These are phyloP conservation scores for Stenotaenia linearis DNA, from an alignment of 2,888 invertebrate species.

Conservation along the genomic window DNA sequence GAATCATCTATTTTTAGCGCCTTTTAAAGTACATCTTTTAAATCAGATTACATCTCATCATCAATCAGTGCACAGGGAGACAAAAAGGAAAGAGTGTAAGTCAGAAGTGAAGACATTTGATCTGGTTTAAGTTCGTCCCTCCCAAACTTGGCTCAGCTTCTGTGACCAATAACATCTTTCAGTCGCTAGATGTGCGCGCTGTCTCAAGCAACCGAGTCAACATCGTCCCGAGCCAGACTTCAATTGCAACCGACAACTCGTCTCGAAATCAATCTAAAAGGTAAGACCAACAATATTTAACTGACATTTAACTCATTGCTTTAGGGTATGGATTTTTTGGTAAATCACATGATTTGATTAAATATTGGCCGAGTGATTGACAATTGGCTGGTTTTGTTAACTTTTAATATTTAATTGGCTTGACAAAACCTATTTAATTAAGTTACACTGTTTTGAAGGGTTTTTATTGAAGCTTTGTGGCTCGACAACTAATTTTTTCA, in stretches of 20 bases:
- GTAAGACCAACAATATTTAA: background rate
- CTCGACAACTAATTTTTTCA: no score
- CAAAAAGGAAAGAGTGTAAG: constrained; percentile 3
- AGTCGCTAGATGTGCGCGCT: background rate
- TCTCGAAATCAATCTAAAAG: background rate
- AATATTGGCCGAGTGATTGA: no score
- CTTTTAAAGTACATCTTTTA: background rate
- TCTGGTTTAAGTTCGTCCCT: constrained; percentile 8
- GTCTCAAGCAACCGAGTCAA: background rate
- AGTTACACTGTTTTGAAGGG: no score
- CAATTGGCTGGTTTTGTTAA: no score
- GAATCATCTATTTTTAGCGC: background rate
- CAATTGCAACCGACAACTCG: background rate
- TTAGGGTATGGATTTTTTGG: no score
- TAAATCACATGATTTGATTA: no score
- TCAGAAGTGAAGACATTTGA: constrained; percentile 8
- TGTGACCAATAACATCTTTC: constrained; percentile 24
- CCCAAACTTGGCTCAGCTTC: constrained; percentile 7
- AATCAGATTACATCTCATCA: constrained; percentile 21
- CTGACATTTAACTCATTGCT: no score
- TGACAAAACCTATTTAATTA: no score
- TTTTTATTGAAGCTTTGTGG: no score
- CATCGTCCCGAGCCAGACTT: background rate
- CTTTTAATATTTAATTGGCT: no score
- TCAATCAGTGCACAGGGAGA: background rate